Base-by-base conservation (phyloP, 2,113 vertebrate species). In the Esox niger region DNA sequence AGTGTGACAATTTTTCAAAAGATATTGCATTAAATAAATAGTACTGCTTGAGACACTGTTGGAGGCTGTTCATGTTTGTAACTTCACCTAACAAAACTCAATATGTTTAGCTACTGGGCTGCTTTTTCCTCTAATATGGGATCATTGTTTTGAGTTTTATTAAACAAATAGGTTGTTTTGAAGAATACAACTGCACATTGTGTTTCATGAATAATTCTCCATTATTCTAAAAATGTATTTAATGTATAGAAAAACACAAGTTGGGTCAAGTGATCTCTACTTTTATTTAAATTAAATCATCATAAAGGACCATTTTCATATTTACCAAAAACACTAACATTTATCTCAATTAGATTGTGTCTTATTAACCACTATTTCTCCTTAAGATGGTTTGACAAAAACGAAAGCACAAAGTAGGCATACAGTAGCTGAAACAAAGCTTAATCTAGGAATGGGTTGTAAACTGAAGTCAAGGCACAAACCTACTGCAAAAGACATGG, bases 401-500 rank as follows among this genome's bases (percentile, higher is more conserved):
- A 80, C 63, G 71, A 67, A 84, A 85, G 68, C 70, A 79, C 76
- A 71, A 66, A 72, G 73, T 71, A 82, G 77, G 68, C 47, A 66
- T 76, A 87, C 83, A 87, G 82, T 70, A 81, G 80, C 78, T 82
- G 69, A 74, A 78, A 88, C 79, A 78, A 68, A 72, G 81, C 75
- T 77, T 59, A 81, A 79, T 84, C 76, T 82, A 87, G 61, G 76
- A 85, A 76, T 77, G 58, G 57, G 87, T 79, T 87, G 89, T 89
- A 92, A 94, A 94, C 92, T 88, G 73, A 92, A 88, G 89, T 91
- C 89, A 95, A 95, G 94, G 93, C 95, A 96, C 93, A 88, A 86
- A 87, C 90, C 88, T 76, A 88, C 88, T 77, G 88, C 85, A 89
- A 90, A 84, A 86, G 74, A 80, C 78, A 82, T 71, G 80, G 69